Base-by-base conservation (phyloP, 1,140 invertebrate genomes). In the Drosophila kanapiae region DNA sequence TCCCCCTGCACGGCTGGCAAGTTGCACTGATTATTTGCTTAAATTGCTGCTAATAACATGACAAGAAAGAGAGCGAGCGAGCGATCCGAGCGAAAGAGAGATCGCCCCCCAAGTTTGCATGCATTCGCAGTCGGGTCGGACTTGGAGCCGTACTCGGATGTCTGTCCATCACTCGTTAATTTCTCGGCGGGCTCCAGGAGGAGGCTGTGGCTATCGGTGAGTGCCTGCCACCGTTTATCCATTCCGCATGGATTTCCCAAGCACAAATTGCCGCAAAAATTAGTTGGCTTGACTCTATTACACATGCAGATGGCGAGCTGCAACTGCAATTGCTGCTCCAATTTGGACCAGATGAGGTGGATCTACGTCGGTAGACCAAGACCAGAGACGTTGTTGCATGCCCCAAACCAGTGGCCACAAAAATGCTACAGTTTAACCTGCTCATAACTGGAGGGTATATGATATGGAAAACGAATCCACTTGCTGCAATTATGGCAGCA, bases 41-140 rank as follows among this genome's bases (percentile, higher is more conserved):
- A 92, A 92, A 92, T 92, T 92, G 91, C 91, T 92, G 91, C 91
- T 92, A 92, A 92, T 92, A 92, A 92, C 91, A 92, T 92, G 91
- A 92, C 91, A 80, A 92, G 91, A 78, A 38, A 80, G 60, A 84
- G 67, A 74, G 49, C 43, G 65, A 68, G 68, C 70, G 49, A 75
- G 35, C 11, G 31, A 37, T 43, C 42, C 51, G 42, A 43, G 45
- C 18, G 29, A 53, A 67, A 75, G 42, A 63, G 72, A 75, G 76
- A 45, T 67, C 40, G 64, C 60, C 77, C 67, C 72, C 65, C 84
- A 75, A 38, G 76, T 84, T 84, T 78, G 80, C 84, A 88, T 88
- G 84, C 64, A 74, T 29, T 53, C n/a, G 53, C 10, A 7, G 31
- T 51, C 37, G 48, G 48, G 59, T 80, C 54, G 33, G 31, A 53